Conservation (phyloP, 2,888 invertebrate species). For the Venusia cambrica region DNA sequence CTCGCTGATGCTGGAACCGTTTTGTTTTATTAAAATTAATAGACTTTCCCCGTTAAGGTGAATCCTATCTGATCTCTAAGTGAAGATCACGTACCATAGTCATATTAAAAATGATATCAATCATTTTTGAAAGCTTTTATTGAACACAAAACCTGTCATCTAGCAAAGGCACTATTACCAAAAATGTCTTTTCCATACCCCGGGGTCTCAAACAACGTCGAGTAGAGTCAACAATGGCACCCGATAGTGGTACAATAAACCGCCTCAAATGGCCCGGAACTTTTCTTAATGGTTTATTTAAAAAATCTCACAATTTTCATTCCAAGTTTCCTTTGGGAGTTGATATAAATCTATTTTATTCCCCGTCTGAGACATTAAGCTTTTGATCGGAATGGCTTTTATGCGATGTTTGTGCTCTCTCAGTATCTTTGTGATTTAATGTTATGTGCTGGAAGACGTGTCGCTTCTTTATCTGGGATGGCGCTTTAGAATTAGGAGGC, state of each 20-base stretch:
- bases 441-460: conserved; percentile 59
- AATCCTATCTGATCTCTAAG: no score
- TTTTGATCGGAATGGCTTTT: conserved; percentile 75
- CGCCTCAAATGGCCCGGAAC: conserved; percentile 76
- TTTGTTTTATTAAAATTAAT: background rate
- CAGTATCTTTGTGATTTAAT: conserved; percentile 66
- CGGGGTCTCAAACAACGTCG: conserved; percentile 45
- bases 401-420: conserved; percentile 73
- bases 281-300: conserved; percentile 79
- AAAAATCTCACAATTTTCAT: conserved; percentile 76
- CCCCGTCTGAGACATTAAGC: conserved; percentile 65
- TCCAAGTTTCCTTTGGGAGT: conserved; percentile 66
- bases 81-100: no score
- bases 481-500: conserved; percentile 38
- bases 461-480: conserved; percentile 44
- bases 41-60: background rate
- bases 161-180: no score
- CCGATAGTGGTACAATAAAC: conserved; percentile 73
- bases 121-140: no score
- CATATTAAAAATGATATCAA: no score
- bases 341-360: conserved; percentile 73
- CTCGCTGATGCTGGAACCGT: no score
- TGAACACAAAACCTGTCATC: no score
- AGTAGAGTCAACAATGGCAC: conserved; percentile 69
- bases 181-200: conserved; percentile 28